Evolutionary conservation across 2,797 vertebrate species (phyloP).

Genomic region (Sarcoramphus papa): DNA sequence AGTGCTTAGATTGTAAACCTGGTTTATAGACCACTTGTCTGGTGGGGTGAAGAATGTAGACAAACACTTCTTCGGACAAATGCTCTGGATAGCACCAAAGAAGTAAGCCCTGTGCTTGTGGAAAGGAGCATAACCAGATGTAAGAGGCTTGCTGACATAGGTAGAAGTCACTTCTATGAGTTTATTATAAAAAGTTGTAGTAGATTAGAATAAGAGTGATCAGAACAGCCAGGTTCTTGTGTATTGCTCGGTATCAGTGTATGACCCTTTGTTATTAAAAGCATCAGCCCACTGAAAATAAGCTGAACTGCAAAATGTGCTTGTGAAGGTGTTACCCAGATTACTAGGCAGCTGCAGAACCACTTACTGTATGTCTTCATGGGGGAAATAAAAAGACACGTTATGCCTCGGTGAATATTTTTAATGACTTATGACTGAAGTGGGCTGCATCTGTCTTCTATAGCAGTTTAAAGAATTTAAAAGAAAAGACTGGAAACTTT

Average conservation of each 20-base stretch:
- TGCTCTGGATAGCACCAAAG: background rate
- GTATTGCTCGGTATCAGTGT: background rate
- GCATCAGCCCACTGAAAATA: background rate
- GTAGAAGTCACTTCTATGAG: background rate
- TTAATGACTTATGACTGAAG: background rate
- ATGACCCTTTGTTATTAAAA: background rate
- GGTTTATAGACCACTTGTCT: background rate
- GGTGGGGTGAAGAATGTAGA: background rate
- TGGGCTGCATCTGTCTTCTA: constrained; percentile 2
- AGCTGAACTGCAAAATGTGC: background rate
- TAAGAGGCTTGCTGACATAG: background rate
- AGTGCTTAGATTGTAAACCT: background rate
- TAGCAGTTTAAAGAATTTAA: constrained; percentile 15
- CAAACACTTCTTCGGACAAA: background rate
- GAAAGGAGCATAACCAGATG: background rate
- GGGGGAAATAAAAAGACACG: background rate
- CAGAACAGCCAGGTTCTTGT: background rate
- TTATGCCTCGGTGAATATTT: background rate
- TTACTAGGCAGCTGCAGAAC: background rate
- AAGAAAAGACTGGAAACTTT: background rate
- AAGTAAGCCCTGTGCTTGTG: background rate
- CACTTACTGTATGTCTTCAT: background rate
- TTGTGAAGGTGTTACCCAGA: background rate
- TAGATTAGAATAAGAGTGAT: background rate
- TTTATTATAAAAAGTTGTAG: background rate